A percentile compares a stretch with the other conserved stretches of the same genome.
phyloP scores from a whole-genome alignment of 2,797 vertebrate species.

The Amniataba percoides region DNA sequence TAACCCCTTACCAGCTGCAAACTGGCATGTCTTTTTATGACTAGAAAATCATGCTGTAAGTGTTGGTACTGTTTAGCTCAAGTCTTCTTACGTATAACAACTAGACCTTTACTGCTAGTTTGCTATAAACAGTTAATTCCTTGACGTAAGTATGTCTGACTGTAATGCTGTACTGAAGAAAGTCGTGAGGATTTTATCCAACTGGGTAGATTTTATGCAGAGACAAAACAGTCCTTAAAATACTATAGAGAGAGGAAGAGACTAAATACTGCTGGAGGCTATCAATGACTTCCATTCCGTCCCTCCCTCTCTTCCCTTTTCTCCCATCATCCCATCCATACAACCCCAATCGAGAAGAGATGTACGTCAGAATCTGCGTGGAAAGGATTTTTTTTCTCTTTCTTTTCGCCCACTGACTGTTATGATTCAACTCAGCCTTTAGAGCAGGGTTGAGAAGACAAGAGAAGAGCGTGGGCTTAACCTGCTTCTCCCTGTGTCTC shows the following conservation, averaged over 20 bases:
- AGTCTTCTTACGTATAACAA: too few species aligned
- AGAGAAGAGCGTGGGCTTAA: slow-evolving; percentile 70
- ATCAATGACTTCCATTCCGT: slow-evolving; percentile 23
- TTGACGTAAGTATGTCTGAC: slow-evolving; percentile 6
- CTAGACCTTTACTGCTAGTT: background rate
- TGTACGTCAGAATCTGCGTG: slow-evolving; percentile 68
- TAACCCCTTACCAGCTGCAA: too few species aligned
- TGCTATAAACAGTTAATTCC: slow-evolving; percentile 11
- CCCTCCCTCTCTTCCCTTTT: slow-evolving; percentile 6
- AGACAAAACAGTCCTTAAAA: slow-evolving; percentile 36
- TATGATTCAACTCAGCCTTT: slow-evolving; percentile 75
- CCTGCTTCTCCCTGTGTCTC: slow-evolving; percentile 42
- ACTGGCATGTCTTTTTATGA: too few species aligned
- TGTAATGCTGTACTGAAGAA: slow-evolving; percentile 6
- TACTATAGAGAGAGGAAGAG: slow-evolving; percentile 14
- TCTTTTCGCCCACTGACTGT: slow-evolving; percentile 74
- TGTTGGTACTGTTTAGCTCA: too few species aligned
- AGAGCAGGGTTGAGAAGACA: slow-evolving; percentile 53
- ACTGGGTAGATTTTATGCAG: slow-evolving; percentile 21
- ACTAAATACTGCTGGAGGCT: slow-evolving; percentile 23
- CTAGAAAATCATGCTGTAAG: too few species aligned
- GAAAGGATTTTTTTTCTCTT: slow-evolving; percentile 56
- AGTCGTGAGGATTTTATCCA: slow-evolving; percentile 6
- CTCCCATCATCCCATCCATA: slow-evolving; percentile 39
- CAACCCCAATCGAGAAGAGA: slow-evolving; percentile 43